phyloP scores from a whole-genome alignment of 2,797 vertebrate species.

The Mus caroli region DNA sequence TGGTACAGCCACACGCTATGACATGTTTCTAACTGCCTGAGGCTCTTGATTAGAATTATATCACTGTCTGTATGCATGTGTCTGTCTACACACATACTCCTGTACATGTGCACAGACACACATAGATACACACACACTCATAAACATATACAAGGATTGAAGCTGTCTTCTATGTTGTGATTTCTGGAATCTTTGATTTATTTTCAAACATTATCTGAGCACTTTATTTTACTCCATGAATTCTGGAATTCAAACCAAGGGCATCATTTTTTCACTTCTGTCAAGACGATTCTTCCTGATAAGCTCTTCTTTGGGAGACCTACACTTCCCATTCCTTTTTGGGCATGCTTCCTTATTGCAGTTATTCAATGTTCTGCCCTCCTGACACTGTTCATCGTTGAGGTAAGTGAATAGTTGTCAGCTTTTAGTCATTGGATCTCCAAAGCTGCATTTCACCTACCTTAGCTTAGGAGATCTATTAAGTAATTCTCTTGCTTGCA shows the following conservation, averaged over 20 bases:
- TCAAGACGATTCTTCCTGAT: not conserved
- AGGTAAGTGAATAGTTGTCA: not conserved
- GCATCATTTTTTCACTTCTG: not conserved
- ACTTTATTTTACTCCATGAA: not conserved
- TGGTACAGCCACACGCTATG: not conserved
- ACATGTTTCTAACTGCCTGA: not conserved
- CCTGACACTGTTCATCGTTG: not conserved
- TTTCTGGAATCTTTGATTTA: constrained; percentile 1
- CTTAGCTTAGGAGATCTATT: constrained; percentile 6
- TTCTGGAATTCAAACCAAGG: not conserved
- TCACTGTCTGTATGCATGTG: not conserved
- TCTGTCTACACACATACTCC: too few species aligned
- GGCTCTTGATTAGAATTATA: not conserved
- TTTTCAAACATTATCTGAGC: not conserved
- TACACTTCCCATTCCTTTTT: not conserved
- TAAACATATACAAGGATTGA: not conserved
- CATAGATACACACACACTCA: not conserved
- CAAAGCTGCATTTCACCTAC: constrained; percentile 12
- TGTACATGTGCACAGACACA: not conserved
- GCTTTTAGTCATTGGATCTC: not conserved
- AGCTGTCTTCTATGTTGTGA: not conserved
- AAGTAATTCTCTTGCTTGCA: constrained; percentile 2
- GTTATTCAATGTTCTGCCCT: not conserved
- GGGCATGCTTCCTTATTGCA: not conserved
- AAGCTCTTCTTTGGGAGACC: not conserved